These are phyloP conservation scores for Tenthredo scrophulariae DNA, from an alignment of 2,888 invertebrate species.

Conservation along the genomic window DNA sequence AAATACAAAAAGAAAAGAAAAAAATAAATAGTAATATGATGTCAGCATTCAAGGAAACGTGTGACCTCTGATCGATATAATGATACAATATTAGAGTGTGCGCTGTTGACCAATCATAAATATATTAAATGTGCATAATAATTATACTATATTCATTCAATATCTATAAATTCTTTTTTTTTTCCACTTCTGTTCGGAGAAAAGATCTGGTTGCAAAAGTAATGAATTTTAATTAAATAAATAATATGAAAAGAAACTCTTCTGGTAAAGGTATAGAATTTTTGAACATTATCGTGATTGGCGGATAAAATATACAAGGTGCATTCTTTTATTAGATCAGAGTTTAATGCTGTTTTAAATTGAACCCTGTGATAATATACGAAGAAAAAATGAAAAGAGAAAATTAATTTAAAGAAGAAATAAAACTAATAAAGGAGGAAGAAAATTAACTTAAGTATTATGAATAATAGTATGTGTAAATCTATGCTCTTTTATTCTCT, in stretches of 20 bases:
- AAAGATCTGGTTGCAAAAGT: neutral
- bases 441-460: slow-evolving; percentile 24
- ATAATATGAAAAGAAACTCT: neutral
- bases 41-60: neutral
- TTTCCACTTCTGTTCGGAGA: neutral
- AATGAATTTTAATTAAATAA: neutral
- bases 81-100: neutral
- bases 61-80: neutral
- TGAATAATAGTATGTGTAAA: slow-evolving; percentile 4
- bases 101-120: neutral
- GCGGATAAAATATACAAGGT: neutral
- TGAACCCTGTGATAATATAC: slow-evolving; percentile 45
- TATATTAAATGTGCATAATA: neutral
- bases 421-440: neutral
- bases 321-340: slow-evolving; percentile 16
- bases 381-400: neutral
- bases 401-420: neutral
- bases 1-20: neutral
- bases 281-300: slow-evolving; percentile 16
- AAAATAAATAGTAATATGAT: neutral
- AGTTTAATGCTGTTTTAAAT: slow-evolving; percentile 26
- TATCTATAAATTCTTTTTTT: neutral
- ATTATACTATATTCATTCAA: neutral
- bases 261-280: neutral
- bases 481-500: neutral